Base-by-base conservation (phyloP, 1,140 invertebrate species). In the Zaprionus inermis region DNA sequence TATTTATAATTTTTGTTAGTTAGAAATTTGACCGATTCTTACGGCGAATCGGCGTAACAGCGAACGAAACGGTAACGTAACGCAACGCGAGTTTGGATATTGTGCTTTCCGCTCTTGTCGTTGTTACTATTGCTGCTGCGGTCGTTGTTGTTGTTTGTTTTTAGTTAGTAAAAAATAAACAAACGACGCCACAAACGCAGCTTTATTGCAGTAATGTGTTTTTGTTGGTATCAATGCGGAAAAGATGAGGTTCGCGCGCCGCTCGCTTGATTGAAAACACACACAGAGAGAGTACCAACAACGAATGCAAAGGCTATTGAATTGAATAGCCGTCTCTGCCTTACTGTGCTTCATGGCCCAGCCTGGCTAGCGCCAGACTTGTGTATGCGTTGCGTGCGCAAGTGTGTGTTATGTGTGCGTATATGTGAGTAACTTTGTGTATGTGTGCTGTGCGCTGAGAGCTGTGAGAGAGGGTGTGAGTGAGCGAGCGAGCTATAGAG, bases 281-380 rank as follows among this genome's bases (percentile, higher is more conserved):
- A 91, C 86, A 91, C 90, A 91, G 81, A 85, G 82, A 86, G 82
- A 86, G 85, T 85, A 91, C 90, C 90, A 91, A 91, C 90, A 91
- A 91, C 90, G 90, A 91, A 91, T 91, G 90, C 82, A 86, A 90
- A 91, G 89, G 88, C 89, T 91, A 91, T 91, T 91, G 85, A 91
- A 91, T 91, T 91, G 82, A 91, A 91, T 90, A 79, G 88, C 86
- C 78, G 86, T 83, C 81, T 90, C 81, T 90, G 86, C 79, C 80
- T 79, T 85, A 70, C 81, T 85, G 72, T 88, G 81, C 82, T 86
- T 86, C 86, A 74, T 73, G 69, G 54, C 73, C 75, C 76, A 89
- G 74, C 59, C 72, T 76, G 76, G 71, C 72, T 78, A 78, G 69
- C 72, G 71, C 66, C 74, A 81, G 75, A 85, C 78, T 81, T 90